Evolutionary conservation across 2,797 vertebrate genomes (phyloP), one percentile per base, ranked within the genome.

Genomic region (Tiaroga cobitis): DNA sequence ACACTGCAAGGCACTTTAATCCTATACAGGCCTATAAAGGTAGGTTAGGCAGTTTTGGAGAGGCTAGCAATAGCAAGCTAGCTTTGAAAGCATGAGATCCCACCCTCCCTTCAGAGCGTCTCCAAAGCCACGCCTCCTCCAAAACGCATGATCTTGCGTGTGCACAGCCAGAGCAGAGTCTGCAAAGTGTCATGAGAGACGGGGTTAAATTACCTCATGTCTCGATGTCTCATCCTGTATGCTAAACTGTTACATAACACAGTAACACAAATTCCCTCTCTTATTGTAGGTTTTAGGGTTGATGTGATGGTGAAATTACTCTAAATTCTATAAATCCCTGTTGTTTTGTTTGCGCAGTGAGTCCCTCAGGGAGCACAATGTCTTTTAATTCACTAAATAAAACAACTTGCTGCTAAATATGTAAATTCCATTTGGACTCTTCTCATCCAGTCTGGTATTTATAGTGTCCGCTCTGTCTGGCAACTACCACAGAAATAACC

Each of bases 381-480:
- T 8, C 6, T 69, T 69, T 39, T 37, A 37, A 80, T 67, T 32
- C 41, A 65, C 11, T 54, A 41, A 65, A 13, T 26, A 61, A 26
- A 18, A 46, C 73, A 65, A 49, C 29, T 32, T 8, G 5, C 54
- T 84, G 63, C 49, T 61, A 81, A 69, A 15, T 67, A 32, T 65
- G 67, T 73, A 63, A 46, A 70, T 87, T 76, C 51, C 72, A 73
- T 79, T 81, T 82, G 13, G 37, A 54, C n/a, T 49, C 4, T 15
- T 46, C 72, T 77, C 74, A 34, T 82, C 76, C 82, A 77, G 82
- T 80, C 24, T 76, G 68, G 82, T 83, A 76, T 85, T 85, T 85
- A 76, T 80, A 83, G 82, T 34, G 75, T 77, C 26, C 2, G 1
- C 32, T 69, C 67, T 39, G 18, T 39, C 43, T 34, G 16, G 26